Percentiles rank a stretch among this genome's conserved stretches.
phyloP scores from a whole-genome alignment of 2,113 vertebrate genomes.

The Pyrgilauda ruficollis region DNA sequence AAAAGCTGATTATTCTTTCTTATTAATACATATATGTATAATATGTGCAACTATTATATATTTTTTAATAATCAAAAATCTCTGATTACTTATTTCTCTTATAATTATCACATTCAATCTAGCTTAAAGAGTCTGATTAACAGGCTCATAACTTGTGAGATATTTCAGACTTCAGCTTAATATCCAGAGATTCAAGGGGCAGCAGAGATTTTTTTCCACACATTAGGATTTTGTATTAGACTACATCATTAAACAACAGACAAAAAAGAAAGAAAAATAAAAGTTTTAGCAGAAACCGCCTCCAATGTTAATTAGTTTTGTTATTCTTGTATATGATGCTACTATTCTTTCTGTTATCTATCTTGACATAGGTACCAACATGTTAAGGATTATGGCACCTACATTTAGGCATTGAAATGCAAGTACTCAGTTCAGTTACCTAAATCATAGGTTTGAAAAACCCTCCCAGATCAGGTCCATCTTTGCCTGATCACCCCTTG shows the following conservation, averaged over 20 bases:
- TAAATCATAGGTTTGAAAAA: neutral
- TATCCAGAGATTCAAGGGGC: neutral
- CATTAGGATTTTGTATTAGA: neutral
- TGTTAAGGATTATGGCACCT: neutral
- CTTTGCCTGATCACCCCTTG: fast-evolving
- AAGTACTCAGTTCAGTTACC: neutral
- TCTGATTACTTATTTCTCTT: neutral
- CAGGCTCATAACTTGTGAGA: neutral
- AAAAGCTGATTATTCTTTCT: neutral
- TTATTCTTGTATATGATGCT: neutral
- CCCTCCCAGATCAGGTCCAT: neutral
- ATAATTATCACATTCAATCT: neutral
- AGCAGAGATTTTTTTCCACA: neutral
- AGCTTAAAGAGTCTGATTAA: neutral
- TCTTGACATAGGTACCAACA: neutral
- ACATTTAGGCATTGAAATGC: neutral
- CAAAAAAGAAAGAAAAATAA: neutral
- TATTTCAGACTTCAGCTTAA: neutral
- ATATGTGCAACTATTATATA: no score
- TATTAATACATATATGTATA: neutral
- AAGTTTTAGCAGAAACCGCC: neutral
- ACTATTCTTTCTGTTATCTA: neutral
- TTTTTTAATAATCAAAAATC: neutral
- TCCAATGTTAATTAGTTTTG: neutral
- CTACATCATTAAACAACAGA: neutral